Conservation (phyloP, 2,113 vertebrate genomes). For the Dipodomys merriami region DNA sequence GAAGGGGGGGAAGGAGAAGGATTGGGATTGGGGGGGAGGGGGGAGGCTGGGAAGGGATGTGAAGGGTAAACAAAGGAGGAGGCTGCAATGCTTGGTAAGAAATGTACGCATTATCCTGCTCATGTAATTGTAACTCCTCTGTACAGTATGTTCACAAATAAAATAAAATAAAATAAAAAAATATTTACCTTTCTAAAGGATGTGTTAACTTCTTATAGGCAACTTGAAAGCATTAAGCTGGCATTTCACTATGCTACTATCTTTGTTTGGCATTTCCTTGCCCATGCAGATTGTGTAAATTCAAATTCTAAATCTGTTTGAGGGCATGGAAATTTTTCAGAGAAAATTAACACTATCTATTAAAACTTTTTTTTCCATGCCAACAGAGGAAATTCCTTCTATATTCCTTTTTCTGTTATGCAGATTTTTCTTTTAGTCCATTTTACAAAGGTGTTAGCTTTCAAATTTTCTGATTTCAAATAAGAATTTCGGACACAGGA, state of each 20-base stretch:
- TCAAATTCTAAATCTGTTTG: slow-evolving; percentile 11
- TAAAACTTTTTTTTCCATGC: not conserved
- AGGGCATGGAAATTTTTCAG: not conserved
- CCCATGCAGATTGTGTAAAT: not conserved
- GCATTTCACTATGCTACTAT: not conserved
- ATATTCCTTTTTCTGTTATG: not conserved
- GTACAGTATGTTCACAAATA: no score
- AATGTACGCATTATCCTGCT: no score
- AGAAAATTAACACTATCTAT: not conserved
- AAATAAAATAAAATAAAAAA: no score
- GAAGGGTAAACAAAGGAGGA: no score
- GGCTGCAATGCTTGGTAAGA: no score
- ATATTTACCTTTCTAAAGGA: not conserved
- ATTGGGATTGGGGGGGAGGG: no score
- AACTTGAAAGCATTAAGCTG: not conserved
- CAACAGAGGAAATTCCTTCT: not conserved
- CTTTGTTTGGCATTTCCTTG: not conserved
- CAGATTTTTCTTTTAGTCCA: not conserved
- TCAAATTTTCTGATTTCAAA: slow-evolving; percentile 22
- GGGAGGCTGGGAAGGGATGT: no score
- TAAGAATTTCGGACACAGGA: not conserved
- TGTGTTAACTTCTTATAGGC: not conserved
- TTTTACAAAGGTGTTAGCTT: not conserved
- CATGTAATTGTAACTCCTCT: no score
- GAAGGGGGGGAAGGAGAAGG: no score